These are phyloP conservation scores for Mystacornis crossleyi DNA, from an alignment of 2,113 vertebrate genomes.

Conservation along the genomic window DNA sequence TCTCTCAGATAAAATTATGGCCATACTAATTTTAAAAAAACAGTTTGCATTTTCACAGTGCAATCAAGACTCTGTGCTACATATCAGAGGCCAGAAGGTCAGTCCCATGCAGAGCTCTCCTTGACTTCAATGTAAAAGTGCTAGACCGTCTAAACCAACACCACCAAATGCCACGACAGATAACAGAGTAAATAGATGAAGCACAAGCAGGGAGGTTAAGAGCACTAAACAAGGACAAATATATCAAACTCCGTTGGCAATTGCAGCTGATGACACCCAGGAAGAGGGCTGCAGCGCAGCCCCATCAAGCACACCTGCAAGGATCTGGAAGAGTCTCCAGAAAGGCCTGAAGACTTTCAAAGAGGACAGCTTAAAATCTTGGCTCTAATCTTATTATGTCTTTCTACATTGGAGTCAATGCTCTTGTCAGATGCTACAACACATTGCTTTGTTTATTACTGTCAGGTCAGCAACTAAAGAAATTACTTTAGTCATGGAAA, in stretches of 20 bases:
- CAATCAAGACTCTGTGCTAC: background rate
- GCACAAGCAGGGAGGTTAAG: background rate
- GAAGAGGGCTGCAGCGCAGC: background rate
- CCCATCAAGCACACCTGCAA: background rate
- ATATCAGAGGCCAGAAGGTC: background rate
- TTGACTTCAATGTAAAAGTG: background rate
- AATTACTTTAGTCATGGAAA: background rate
- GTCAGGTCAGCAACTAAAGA: background rate
- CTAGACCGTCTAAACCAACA: background rate
- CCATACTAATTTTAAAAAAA: background rate
- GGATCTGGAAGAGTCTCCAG: background rate
- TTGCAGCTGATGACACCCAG: background rate
- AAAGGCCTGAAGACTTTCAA: background rate
- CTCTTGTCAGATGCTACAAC: background rate
- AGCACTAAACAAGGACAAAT: background rate
- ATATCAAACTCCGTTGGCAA: background rate
- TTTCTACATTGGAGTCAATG: background rate
- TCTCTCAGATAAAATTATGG: background rate
- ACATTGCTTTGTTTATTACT: background rate
- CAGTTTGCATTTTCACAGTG: rapidly evolving
- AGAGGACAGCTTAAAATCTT: background rate
- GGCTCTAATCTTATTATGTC: background rate
- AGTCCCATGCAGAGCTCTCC: background rate
- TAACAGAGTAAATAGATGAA: background rate
- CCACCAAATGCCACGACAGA: background rate